Conservation (phyloP, 2,797 vertebrate species). For the Phataginus tetradactyla region DNA sequence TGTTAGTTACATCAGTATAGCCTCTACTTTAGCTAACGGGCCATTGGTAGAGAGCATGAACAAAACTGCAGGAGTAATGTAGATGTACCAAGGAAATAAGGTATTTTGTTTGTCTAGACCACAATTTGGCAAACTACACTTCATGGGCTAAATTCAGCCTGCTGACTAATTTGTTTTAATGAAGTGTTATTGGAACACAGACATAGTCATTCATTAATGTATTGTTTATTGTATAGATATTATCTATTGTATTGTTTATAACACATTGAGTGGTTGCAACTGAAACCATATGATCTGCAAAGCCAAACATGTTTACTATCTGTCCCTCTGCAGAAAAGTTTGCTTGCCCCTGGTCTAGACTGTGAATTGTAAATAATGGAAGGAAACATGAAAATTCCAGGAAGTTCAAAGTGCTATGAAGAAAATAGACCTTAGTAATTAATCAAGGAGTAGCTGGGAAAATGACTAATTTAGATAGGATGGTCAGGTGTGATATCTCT, state of each 20-base stretch:
- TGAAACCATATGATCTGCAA: neutral
- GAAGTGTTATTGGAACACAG: neutral
- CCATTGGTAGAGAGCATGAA: neutral
- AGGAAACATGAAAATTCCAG: neutral
- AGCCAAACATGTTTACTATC: neutral
- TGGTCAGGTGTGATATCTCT: neutral
- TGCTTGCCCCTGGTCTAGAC: neutral
- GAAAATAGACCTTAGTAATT: neutral
- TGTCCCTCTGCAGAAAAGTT: neutral
- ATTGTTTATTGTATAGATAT: neutral
- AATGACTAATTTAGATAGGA: neutral
- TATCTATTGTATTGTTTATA: neutral
- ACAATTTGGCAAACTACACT: neutral
- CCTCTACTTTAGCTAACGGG: neutral
- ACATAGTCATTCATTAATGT: neutral
- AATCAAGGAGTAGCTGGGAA: neutral
- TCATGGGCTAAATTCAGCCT: neutral
- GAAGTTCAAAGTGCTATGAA: neutral
- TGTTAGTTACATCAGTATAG: neutral
- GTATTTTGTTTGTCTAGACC: neutral
- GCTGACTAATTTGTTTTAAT: neutral
- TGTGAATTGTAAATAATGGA: neutral
- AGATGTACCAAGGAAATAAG: neutral
- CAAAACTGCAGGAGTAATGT: neutral
- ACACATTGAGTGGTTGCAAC: neutral